phyloP scores from a whole-genome alignment of 1,140 invertebrate genomes.

The Drosophila pseudoobscura region DNA sequence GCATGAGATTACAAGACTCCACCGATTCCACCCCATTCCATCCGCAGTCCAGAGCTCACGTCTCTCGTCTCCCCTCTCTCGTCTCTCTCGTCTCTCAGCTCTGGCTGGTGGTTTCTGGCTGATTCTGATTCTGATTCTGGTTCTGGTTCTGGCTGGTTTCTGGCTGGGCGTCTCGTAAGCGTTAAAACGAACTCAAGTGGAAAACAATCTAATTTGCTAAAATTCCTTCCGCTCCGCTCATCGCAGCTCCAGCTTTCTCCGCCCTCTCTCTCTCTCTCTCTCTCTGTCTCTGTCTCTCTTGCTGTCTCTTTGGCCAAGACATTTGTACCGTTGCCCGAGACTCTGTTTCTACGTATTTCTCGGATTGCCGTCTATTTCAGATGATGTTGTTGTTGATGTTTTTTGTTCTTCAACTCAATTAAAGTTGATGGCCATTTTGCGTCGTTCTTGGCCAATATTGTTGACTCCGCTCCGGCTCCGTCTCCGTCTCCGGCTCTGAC shows the following conservation, averaged over 20 bases:
- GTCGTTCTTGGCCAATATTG: conserved; percentile 65
- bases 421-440: conserved; percentile 78
- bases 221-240: conserved; percentile 71
- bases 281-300: neutral
- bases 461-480: conserved; percentile 24
- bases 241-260: conserved; percentile 10
- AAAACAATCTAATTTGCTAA: conserved; percentile 83
- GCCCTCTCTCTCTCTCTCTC: neutral
- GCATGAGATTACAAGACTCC: conserved; percentile 40
- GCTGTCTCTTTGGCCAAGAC: neutral
- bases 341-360: no score
- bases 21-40: no score
- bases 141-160: conserved; percentile 11
- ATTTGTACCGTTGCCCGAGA: no score
- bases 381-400: conserved; percentile 36
- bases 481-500: neutral
- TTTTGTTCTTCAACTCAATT: conserved; percentile 77
- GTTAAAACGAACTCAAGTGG: conserved; percentile 83
- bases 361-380: conserved; percentile 5
- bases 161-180: conserved; percentile 51
- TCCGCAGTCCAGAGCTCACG: no score
- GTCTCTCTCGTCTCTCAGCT: no score
- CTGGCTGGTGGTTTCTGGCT: no score
- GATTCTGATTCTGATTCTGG: neutral
- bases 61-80: no score